These are phyloP conservation scores for Spea multiplicata DNA, from an alignment of 2,113 vertebrate species.

Conservation along the genomic window DNA sequence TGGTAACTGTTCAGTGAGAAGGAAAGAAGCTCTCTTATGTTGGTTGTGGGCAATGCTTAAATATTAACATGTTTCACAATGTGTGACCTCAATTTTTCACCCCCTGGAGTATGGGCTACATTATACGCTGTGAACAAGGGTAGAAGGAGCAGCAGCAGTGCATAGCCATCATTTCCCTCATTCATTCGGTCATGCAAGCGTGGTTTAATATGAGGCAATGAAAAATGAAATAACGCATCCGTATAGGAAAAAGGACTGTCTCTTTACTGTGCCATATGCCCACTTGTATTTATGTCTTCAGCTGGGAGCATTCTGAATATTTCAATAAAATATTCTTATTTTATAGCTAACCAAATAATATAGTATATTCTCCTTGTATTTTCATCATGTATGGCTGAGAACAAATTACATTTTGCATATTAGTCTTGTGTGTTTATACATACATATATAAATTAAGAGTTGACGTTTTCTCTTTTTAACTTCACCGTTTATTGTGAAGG, in stretches of 20 bases:
- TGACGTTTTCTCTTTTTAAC: too few relatives aligned
- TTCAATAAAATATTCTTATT: not conserved
- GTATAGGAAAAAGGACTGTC: too few relatives aligned
- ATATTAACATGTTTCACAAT: not conserved
- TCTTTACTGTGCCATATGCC: too few relatives aligned
- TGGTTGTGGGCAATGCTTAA: not conserved
- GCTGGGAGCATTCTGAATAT: too few relatives aligned
- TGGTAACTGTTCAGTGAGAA: too few relatives aligned
- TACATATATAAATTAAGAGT: too few relatives aligned
- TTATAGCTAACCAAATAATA: not conserved
- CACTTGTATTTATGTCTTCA: too few relatives aligned
- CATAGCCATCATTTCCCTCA: not conserved
- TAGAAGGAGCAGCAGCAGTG: not conserved
- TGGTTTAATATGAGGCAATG: not conserved
- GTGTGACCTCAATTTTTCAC: slow-evolving; percentile 4
- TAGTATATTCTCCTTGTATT: not conserved
- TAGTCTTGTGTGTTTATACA: too few relatives aligned
- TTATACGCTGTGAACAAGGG: not conserved
- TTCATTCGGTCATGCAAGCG: not conserved
- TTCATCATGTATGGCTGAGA: too few relatives aligned
- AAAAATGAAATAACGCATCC: too few relatives aligned
- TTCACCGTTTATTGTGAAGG: too few relatives aligned
- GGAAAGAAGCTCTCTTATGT: not conserved
- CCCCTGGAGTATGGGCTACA: not conserved
- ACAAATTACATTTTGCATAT: too few relatives aligned